These are phyloP conservation scores for Planiliza haematocheilus DNA, from an alignment of 2,113 vertebrate species.

Conservation along the genomic window DNA sequence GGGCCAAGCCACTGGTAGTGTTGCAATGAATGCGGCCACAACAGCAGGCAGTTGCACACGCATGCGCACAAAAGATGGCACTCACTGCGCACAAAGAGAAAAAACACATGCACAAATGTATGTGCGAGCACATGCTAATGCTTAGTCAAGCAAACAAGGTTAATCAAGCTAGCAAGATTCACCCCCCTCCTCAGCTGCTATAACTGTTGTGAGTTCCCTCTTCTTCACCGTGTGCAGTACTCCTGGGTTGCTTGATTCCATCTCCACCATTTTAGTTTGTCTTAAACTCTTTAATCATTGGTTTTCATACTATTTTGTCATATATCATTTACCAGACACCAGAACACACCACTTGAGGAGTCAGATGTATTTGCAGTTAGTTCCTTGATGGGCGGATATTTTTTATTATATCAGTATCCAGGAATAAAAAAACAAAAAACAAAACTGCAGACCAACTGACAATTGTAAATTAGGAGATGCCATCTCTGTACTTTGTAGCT, in stretches of 20 bases:
- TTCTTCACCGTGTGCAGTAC: not conserved
- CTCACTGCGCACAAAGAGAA: slow-evolving; percentile 11
- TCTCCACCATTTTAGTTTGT: not conserved
- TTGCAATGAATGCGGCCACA: slow-evolving; percentile 40
- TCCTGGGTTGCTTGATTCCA: not conserved
- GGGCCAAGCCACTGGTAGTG: slow-evolving; percentile 4
- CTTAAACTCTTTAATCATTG: no score
- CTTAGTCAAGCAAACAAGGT: slow-evolving; percentile 68
- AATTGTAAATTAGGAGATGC: no score
- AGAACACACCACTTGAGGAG: no score
- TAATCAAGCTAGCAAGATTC: slow-evolving; percentile 58
- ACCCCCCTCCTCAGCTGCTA: slow-evolving; percentile 1
- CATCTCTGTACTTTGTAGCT: no score
- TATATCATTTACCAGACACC: no score
- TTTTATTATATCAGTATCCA: no score
- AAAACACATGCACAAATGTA: not conserved
- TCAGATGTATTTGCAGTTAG: no score
- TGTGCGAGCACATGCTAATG: slow-evolving; percentile 10
- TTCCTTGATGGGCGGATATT: no score
- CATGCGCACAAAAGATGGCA: not conserved
- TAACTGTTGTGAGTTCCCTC: slow-evolving; percentile 1
- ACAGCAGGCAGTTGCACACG: not conserved
- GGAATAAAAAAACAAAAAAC: no score
- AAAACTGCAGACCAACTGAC: no score
- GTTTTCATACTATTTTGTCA: no score